Base-by-base conservation (phyloP, 1,140 invertebrate species). In the Bacillus rossius region DNA sequence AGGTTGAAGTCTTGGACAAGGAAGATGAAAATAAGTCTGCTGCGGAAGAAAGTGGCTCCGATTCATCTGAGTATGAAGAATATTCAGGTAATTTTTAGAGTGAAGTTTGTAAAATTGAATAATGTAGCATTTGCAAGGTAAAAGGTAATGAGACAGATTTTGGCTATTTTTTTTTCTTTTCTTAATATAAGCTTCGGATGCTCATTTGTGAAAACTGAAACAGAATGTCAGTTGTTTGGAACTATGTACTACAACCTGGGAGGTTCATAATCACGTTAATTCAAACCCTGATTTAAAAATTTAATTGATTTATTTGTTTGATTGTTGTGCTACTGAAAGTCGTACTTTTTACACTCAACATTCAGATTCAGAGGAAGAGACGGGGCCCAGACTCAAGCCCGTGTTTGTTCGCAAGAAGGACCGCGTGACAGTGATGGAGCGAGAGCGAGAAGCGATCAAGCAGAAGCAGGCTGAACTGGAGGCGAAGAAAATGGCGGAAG, bases 341-440 rank as follows among this genome's bases (percentile, higher is more conserved):
- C 10, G 29, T 34, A 10, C 29, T 34, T 4, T 34, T 34, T 34
- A 34, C 25, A 7, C 25, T 49, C 1, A n/a, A n/a, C 3, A 4
- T 49, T 49, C 37, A 73, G 78, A 91, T 71, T 91, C 88, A 42
- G 91, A 94, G 71, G 92, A 95, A 74, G 91, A 93, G 70, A 86
- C 85, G 53, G 84, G 81, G 63, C 94, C 95, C 0, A 78, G 94
- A 56, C 80, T 99, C 7, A 99, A 99, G 69, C 97, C 97, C 4
- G 90, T 99, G 1, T 99, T 99, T 80, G 94, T 99, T 0, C 80
- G 91, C 60, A 98, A 97, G 70, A 86, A 86, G 61, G 96, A 99
- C 70, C 81, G 97, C 60, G 87, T 98, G 41, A 99, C 97, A 4
- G 87, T 99, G 37, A 88, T 94, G 65, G 96, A 99, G 69, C 89